These are phyloP conservation scores for Sminthurides bifidus DNA, from an alignment of 1,140 invertebrate genomes.

Conservation along the genomic window DNA sequence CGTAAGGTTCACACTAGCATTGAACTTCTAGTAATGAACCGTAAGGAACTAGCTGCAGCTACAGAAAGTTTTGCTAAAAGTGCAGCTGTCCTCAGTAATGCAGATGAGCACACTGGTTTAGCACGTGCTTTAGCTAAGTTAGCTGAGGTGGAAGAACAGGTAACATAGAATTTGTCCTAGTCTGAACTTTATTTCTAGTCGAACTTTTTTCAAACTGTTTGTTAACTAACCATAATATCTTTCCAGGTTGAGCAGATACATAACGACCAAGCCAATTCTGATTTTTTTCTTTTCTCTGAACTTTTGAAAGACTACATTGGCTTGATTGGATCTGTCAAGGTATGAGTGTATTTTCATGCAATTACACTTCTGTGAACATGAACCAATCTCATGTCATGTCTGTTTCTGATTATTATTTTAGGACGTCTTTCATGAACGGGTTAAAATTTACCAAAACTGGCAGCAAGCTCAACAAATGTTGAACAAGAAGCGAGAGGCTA, in stretches of 20 bases:
- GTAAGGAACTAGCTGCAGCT: constrained; percentile 68
- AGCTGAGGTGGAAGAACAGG: constrained; percentile 81
- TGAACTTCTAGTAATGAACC: constrained; percentile 72
- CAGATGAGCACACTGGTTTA: constrained; percentile 87
- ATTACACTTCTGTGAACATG: too few relatives aligned
- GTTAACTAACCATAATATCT: constrained; percentile 1
- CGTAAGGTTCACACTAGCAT: constrained; percentile 76
- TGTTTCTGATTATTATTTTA: constrained; percentile 35
- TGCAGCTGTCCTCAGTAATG: constrained; percentile 79
- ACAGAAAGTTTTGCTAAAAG: constrained; percentile 76
- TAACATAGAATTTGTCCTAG: constrained; percentile 23
- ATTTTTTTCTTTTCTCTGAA: constrained; percentile 87
- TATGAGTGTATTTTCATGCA: constrained; percentile 33
- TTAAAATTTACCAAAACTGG: constrained; percentile 96
- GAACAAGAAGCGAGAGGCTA: constrained; percentile 86
- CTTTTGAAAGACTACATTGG: constrained; percentile 91
- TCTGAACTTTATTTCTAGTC: background rate
- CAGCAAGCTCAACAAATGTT: constrained; percentile 90
- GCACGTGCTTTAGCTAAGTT: constrained; percentile 84
- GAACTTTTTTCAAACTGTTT: background rate
- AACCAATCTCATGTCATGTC: too few relatives aligned
- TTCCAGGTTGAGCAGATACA: constrained; percentile 69
- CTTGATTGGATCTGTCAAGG: constrained; percentile 82
- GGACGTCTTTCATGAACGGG: constrained; percentile 95
- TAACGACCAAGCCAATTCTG: constrained; percentile 84